These are phyloP conservation scores for Willowsia nigromaculata DNA, from an alignment of 2,888 invertebrate species.

Conservation along the genomic window DNA sequence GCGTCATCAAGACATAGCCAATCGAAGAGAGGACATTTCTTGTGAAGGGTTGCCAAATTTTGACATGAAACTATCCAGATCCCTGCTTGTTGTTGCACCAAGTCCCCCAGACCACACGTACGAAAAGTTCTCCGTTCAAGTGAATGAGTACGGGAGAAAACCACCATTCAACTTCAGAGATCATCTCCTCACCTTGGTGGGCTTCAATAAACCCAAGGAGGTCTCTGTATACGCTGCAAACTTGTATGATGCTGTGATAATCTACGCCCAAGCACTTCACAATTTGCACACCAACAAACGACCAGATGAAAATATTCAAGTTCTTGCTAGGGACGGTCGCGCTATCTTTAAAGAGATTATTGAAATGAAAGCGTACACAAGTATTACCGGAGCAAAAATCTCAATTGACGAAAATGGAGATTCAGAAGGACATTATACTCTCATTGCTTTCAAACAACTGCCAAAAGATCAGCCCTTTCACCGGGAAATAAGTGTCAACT, in stretches of 20 bases:
- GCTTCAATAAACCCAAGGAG: constrained; percentile 84
- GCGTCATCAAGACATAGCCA: constrained; percentile 82
- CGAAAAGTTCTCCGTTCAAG: constrained; percentile 88
- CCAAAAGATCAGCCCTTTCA: constrained; percentile 55
- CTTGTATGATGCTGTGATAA: constrained; percentile 94
- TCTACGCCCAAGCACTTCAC: constrained; percentile 93
- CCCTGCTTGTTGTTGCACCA: constrained; percentile 92
- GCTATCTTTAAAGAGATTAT: constrained; percentile 93
- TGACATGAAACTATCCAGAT: constrained; percentile 84
- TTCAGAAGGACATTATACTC: constrained; percentile 98
- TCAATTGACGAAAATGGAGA: constrained; percentile 95
- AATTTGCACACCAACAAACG: constrained; percentile 84
- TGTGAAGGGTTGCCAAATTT: constrained; percentile 76
- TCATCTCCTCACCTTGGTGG: constrained; percentile 1
- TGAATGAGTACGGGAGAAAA: constrained; percentile 88
- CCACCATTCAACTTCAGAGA: constrained; percentile 90
- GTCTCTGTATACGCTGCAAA: constrained; percentile 95
- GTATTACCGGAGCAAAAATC: constrained; percentile 96
- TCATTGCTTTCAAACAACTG: constrained; percentile 88
- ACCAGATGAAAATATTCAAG: constrained; percentile 84
- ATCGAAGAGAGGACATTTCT: constrained; percentile 57
- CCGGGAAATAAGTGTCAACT: constrained; percentile 53
- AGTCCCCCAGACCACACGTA: constrained; percentile 87
- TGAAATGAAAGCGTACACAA: constrained; percentile 90
- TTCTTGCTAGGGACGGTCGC: constrained; percentile 91